Evolutionary conservation across 2,797 vertebrate species (phyloP), one percentile per base, ranked within the genome.

Genomic region (Monodelphis domestica): DNA sequence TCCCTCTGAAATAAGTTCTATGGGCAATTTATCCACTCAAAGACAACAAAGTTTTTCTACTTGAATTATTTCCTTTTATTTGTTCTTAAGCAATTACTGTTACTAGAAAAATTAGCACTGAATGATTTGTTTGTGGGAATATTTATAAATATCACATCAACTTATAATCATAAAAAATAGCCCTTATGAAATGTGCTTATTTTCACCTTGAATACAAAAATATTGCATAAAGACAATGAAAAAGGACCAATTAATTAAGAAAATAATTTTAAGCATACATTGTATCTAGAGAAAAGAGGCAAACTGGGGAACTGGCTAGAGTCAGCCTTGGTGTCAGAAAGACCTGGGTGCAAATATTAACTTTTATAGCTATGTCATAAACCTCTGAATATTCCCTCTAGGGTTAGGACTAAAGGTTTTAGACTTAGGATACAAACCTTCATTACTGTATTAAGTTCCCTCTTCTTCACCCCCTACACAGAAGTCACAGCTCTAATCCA

Each of bases 81-180:
- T 87, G 91, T 88, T 59, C 52, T 91, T 21, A 90, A 93, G 94
- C n/a, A 93, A 88, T 91, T 88, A 38, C 38, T 92, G 38, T 53
- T 92, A 53, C 14, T 52, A 9, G 0, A 94, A 95, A 92, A 95
- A 92, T 26, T 87, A 50, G 38, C 88, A 93, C 12, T n/a, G 54
- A 93, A 59, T 54, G 91, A 90, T 89, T 92, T 94, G 24, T 53
- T 90, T 89, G 70, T 45, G 12, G 10, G 24, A 3, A 52, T 90
- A 92, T 92, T 95, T 96, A 91, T 91, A 95, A 93, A 92, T 91
- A 94, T 84, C 95, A 89, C 89, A 94, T 63, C 87, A 92, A 87
- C 84, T 93, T 92, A 93, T 91, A 93, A 96, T 87, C 84, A 93
- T 57, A 54, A 91, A 95, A 55, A 92, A 84, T 55, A 90, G 55